These are phyloP conservation scores for Centroberyx gerrardi DNA, from an alignment of 2,797 vertebrate species.

Conservation along the genomic window DNA sequence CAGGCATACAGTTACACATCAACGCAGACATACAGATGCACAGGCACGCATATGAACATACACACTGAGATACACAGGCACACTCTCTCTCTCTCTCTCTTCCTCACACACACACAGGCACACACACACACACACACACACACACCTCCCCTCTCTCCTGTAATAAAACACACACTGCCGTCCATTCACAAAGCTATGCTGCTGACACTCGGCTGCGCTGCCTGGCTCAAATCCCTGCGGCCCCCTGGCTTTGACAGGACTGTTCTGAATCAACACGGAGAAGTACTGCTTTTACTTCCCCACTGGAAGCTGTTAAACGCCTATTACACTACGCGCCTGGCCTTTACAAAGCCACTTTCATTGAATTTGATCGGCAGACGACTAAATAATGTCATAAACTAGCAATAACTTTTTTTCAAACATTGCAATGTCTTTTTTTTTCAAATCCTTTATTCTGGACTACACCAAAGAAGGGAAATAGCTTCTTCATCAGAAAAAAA, in stretches of 20 bases:
- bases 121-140: conserved; percentile 21
- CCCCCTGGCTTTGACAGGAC: conserved; percentile 64
- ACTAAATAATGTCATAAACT: conserved; percentile 19
- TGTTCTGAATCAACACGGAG: conserved; percentile 76
- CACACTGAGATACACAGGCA: background rate
- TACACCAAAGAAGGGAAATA: too few species aligned
- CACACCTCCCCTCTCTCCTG: conserved; percentile 53
- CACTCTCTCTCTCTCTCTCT: background rate
- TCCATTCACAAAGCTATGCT: conserved; percentile 77
- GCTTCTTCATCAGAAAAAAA: background rate
- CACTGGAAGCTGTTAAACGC: conserved; percentile 65
- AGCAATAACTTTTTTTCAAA: background rate
- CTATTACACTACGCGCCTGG: conserved; percentile 34
- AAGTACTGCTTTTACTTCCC: conserved; percentile 61
- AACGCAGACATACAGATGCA: conserved; percentile 31
- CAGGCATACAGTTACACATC: conserved; percentile 10
- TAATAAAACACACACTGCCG: conserved; percentile 81
- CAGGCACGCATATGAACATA: conserved; percentile 2
- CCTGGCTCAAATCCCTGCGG: conserved; percentile 62
- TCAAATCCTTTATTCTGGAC: too few species aligned
- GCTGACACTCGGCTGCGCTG: conserved; percentile 65
- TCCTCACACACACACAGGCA: background rate
- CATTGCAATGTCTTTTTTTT: background rate
- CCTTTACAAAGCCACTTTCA: conserved; percentile 39
- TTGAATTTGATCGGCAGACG: conserved; percentile 26